Evolutionary conservation across 1,140 invertebrate genomes (phyloP), one percentile per base, ranked within the genome.

Genomic region (Lutraria rhynchaena): DNA sequence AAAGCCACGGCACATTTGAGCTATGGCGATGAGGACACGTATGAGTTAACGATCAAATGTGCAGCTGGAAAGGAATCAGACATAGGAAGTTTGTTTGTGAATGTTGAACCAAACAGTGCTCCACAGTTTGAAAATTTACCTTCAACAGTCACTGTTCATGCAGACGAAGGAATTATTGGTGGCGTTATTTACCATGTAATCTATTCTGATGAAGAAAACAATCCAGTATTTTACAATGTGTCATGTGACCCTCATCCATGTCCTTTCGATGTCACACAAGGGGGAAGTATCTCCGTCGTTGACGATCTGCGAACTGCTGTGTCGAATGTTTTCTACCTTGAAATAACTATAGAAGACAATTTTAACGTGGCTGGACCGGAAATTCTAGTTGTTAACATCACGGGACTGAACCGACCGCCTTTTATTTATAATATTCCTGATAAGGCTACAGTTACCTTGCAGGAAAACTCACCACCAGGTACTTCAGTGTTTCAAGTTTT

Each of bases 41-140:
- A 69, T 19, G 51, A 65, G 5, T 19, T 78, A 27, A 44, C 49
- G 0, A 57, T 78, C 7, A 29, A 67, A 31, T 78, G 76, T 46
- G 35, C 35, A 13, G 65, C 67, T 3, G 76, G 63, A 17, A 67
- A 78, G 35, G 41, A 57, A 7, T 44, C 46, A 1, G 76, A 78
- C 29, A 55, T 51, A 5, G 44, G 44, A 13, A 46, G 44, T 41
- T 31, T 78, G 9, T 35, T 58, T 22, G 55, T 78, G 11, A 69
- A 58, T 37, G 49, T 78, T 11, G 63, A 69, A 58, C 76, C 76
- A 53, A 78, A 78, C 53, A 41, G 31, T 29, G 76, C 51, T 9
- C 76, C 76, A 24, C 41, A 11, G 31, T 69, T 69, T 69, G 33
- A n/a, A 37, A 78, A 78, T 46, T 60, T 78, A 29, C 76, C 76